phyloP scores from a whole-genome alignment of 2,797 vertebrate genomes.

The Pseudochromis fuscus region DNA sequence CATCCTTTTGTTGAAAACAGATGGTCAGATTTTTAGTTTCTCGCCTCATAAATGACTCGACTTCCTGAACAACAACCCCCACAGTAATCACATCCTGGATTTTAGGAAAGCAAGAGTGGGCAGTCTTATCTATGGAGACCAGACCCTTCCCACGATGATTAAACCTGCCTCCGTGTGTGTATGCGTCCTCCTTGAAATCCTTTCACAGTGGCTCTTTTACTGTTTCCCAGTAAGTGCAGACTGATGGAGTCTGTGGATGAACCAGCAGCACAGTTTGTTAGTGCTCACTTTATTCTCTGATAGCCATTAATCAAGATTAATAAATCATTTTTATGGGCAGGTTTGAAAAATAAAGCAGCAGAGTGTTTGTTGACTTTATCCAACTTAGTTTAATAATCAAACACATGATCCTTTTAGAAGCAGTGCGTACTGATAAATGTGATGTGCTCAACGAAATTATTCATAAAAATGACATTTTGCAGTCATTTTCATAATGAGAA shows the following conservation, averaged over 20 bases:
- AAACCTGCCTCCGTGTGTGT: constrained; percentile 51
- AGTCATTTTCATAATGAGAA: no score
- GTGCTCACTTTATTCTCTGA: constrained; percentile 12
- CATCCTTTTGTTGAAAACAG: background rate
- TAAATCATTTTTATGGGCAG: background rate
- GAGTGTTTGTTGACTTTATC: background rate
- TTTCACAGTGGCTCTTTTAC: constrained; percentile 22
- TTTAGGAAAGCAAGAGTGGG: constrained; percentile 42
- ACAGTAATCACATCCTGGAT: constrained; percentile 41
- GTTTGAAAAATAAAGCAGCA: background rate
- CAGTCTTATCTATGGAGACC: constrained; percentile 68
- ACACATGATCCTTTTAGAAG: no score
- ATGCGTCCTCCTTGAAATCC: constrained; percentile 39
- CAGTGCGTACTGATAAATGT: no score
- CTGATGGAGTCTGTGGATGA: constrained; percentile 27
- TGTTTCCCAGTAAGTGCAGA: constrained; percentile 1
- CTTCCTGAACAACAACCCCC: constrained; percentile 33
- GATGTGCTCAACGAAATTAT: no score
- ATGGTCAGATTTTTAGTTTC: background rate
- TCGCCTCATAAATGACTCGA: constrained; percentile 14
- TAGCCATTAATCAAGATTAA: constrained; percentile 36
- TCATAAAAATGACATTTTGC: no score
- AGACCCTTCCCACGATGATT: constrained; percentile 63
- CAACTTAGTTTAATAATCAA: background rate
- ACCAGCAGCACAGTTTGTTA: constrained; percentile 23